Evolutionary conservation across 2,888 invertebrate species (phyloP), one percentile per base, ranked within the genome.

Genomic region (Tholera decimalis): DNA sequence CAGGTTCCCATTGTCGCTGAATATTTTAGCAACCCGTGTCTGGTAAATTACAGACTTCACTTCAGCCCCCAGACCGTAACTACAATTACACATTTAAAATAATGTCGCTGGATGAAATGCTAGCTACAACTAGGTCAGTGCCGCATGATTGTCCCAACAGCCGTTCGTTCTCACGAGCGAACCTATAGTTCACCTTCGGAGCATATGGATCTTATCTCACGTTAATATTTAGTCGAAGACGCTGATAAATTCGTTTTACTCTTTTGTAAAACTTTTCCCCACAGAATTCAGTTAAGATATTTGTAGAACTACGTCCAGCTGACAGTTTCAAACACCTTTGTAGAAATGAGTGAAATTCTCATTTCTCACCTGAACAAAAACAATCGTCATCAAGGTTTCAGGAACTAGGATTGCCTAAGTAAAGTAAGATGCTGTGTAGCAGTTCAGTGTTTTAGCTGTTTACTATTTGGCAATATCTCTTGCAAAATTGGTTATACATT

Each of bases 1-100:
- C 82, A 83, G 73, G 85, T 93, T 93, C 93, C 85, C 92, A 93
- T 85, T 79, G 83, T 76, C 77, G 79, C 86, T 94, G 91, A 94
- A 95, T 94, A 94, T 93, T 95, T 93, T 79, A 95, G 88, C 86
- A 89, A 87, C 80, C 73, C 72, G 80, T 85, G 84, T 85, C 85
- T 77, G 85, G 85, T 85, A 94, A 95, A 95, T 95, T 92, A 95
- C 88, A 92, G 93, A 88, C 89, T 89, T 87, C 79, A 46, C 78
- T 81, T 84, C 76, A 79, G 80, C 79, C 84, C 81, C 84, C 79
- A 69, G 75, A 22, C 35, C 83, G 47, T 88, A 88, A 85, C 83
- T 71, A 85, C 89, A 91, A 93, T 93, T 92, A 90, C 83, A 80
- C 65, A 76, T 88, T 89, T 85, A 79, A 88, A 88, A 89, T 89